A percentile compares a stretch with the other conserved stretches of the same genome.
Evolutionary conservation across 2,888 invertebrate genomes (phyloP).

Genomic region (Siphonodentalium dalli): DNA sequence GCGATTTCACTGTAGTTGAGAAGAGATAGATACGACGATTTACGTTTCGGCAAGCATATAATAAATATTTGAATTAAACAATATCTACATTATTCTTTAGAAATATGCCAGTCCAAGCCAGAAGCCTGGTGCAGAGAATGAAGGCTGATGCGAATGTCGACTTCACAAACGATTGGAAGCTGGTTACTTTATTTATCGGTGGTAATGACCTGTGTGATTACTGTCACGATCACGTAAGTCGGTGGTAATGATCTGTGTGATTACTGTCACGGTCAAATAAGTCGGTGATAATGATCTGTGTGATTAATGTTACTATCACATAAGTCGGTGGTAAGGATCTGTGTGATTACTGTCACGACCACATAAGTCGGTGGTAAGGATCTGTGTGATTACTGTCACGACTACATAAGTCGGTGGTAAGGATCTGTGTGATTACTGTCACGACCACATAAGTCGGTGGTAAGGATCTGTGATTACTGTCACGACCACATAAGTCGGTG

Average conservation of each 20-base stretch:
- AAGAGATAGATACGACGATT: too few relatives aligned
- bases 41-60: too few relatives aligned
- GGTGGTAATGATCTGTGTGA: conserved; percentile 57
- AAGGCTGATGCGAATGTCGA: conserved; percentile 35
- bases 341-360: conserved; percentile 47
- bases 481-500: too few relatives aligned
- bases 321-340: conserved; percentile 58
- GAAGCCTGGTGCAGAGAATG: conserved; percentile 34
- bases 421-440: too few relatives aligned
- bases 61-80: too few relatives aligned
- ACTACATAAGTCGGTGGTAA: conserved; percentile 39
- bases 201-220: conserved; percentile 55
- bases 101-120: conserved; percentile 46
- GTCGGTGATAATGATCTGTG: conserved; percentile 56
- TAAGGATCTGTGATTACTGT: too few relatives aligned
- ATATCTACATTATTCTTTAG: too few relatives aligned
- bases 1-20: too few relatives aligned
- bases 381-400: conserved; percentile 49
- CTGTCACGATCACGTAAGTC: conserved; percentile 43
- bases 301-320: conserved; percentile 42
- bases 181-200: conserved; percentile 59
- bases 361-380: conserved; percentile 55
- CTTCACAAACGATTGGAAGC: conserved; percentile 53
- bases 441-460: too few relatives aligned
- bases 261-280: conserved; percentile 42